Evolutionary conservation across 2,888 invertebrate genomes (phyloP).

Genomic region (Platerodrilus igneus): DNA sequence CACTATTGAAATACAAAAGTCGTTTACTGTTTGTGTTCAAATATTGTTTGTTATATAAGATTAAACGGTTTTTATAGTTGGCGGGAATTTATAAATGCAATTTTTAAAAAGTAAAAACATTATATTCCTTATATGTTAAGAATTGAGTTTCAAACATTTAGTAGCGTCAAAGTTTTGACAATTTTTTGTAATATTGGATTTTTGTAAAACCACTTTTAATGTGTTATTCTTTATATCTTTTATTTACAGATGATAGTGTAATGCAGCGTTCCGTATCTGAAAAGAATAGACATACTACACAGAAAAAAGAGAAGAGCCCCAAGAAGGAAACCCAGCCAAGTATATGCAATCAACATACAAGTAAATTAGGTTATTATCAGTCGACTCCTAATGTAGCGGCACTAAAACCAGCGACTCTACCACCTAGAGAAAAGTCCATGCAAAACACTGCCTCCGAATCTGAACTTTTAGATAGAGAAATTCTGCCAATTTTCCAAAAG

Average conservation of each 20-base stretch:
- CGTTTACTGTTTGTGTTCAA: no score
- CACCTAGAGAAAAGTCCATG: slow-evolving; percentile 42
- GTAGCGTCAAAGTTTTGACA: no score
- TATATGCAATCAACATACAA: slow-evolving; percentile 45
- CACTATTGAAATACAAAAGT: no score
- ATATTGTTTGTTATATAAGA: no score
- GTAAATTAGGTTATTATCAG: slow-evolving; percentile 53
- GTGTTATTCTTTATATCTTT: background rate
- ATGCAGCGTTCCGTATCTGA: slow-evolving; percentile 46
- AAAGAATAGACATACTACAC: slow-evolving; percentile 39
- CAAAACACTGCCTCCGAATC: slow-evolving; percentile 80
- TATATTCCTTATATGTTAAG: no score
- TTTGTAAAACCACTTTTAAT: slow-evolving; percentile 1
- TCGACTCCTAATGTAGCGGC: slow-evolving; percentile 60
- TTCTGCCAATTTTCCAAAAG: slow-evolving; percentile 88
- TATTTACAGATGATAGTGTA: slow-evolving; percentile 39
- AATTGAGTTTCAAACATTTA: no score
- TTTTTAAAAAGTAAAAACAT: no score
- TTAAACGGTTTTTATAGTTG: no score
- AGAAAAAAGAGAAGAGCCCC: slow-evolving; percentile 40
- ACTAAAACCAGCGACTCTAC: slow-evolving; percentile 33
- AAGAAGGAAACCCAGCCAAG: slow-evolving; percentile 32
- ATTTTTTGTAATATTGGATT: no score
- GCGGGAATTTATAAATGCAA: no score
- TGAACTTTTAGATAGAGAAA: slow-evolving; percentile 75